Conservation (phyloP, 53 echinoderm and acorn worm species). For the Holothuria scabra region DNA sequence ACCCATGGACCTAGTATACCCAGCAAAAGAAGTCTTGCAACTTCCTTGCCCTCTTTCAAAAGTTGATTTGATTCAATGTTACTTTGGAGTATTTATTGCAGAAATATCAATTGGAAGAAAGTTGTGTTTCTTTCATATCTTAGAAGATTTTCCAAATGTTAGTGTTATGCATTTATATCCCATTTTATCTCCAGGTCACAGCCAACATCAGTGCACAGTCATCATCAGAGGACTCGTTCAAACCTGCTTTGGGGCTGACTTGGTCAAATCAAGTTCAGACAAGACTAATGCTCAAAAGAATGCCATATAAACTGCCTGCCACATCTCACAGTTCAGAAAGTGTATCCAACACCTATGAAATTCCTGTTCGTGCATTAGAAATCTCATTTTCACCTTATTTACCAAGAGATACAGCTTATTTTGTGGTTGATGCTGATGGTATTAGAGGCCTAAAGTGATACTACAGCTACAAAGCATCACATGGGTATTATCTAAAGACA, state of each 20-base stretch:
- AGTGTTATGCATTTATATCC: too few relatives aligned
- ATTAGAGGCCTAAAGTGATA: slow-evolving; percentile 76
- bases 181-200: slow-evolving; percentile 66
- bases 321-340: neutral
- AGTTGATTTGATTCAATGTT: too few relatives aligned
- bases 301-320: slow-evolving; percentile 70
- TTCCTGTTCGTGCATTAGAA: slow-evolving; percentile 84
- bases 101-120: too few relatives aligned
- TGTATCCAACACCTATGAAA: slow-evolving; percentile 16
- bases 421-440: slow-evolving; percentile 83
- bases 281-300: slow-evolving; percentile 84
- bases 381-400: slow-evolving; percentile 86
- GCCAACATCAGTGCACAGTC: slow-evolving; percentile 78
- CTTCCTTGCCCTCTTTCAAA: too few relatives aligned
- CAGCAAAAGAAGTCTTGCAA: too few relatives aligned
- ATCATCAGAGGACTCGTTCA: slow-evolving; percentile 45
- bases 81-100: too few relatives aligned
- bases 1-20: too few relatives aligned
- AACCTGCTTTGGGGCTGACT: slow-evolving; percentile 90
- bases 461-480: too few relatives aligned
- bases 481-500: too few relatives aligned
- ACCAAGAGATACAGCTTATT: slow-evolving; percentile 81
- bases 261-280: slow-evolving; percentile 94
- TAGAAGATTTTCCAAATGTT: too few relatives aligned
- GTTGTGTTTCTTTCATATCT: too few relatives aligned